Evolutionary conservation across 2,888 invertebrate genomes (phyloP).

Genomic region (Polydrusus tereticollis): DNA sequence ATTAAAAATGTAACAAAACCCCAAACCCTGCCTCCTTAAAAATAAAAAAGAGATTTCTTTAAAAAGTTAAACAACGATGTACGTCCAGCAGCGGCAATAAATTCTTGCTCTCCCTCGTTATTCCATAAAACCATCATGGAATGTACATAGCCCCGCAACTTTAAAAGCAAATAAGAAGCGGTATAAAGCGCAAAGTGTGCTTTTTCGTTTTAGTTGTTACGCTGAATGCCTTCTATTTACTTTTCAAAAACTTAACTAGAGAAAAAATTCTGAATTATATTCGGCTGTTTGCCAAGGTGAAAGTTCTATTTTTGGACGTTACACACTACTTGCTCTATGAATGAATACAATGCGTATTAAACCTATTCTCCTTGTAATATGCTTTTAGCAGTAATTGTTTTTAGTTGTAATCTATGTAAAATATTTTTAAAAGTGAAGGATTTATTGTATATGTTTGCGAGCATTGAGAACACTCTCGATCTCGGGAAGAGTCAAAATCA

Average conservation of each 20-base stretch:
- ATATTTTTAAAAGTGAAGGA: too few relatives aligned
- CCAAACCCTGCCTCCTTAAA: background rate
- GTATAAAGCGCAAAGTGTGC: constrained; percentile 27
- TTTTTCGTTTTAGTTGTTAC: constrained; percentile 29
- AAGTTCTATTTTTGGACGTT: constrained; percentile 5
- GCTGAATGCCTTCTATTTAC: constrained; percentile 28
- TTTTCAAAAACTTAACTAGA: constrained; percentile 5
- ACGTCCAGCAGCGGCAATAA: constrained; percentile 14
- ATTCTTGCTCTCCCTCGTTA: constrained; percentile 3
- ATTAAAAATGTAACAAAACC: background rate
- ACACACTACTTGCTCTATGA: background rate
- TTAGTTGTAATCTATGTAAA: too few relatives aligned
- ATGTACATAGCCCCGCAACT: constrained; percentile 14
- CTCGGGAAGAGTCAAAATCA: too few relatives aligned
- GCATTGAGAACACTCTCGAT: too few relatives aligned
- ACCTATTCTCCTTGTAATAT: too few relatives aligned
- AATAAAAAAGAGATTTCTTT: background rate
- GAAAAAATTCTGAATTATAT: background rate
- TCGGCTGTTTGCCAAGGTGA: background rate
- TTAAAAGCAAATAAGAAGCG: constrained; percentile 20
- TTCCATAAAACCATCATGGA: constrained; percentile 14
- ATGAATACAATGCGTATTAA: background rate
- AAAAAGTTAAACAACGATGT: background rate
- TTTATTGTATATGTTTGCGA: too few relatives aligned
- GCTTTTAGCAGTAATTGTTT: too few relatives aligned